Evolutionary conservation across 2,797 vertebrate genomes (phyloP), one percentile per base, ranked within the genome.

Genomic region (Sarcophilus harrisii): DNA sequence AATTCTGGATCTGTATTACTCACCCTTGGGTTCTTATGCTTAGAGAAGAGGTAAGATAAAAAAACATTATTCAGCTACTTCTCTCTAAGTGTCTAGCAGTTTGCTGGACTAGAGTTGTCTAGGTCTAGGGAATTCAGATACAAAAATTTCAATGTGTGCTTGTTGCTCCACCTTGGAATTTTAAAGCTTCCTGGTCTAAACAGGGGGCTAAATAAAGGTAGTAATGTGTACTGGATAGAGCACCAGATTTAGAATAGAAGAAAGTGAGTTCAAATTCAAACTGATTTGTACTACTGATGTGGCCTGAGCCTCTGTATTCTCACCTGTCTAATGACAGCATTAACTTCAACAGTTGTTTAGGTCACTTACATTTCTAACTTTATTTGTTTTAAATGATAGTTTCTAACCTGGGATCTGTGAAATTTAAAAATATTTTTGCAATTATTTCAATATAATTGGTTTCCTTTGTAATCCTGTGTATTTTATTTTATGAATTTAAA

Each of bases 111-210:
- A 21, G 92, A 95, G 92, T 28, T 5, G 9, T 89, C 14, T 91
- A 92, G 94, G 66, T 30, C 93, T 49, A 21, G n/a, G 91, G 14
- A 54, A 21, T 18, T 57, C 58, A 87, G 87, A 38, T 29, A 62
- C 28, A 87, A 13, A 30, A 93, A 89, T 55, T 90, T 57, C 96
- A 52, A 21, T 32, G 54, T 21, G 58, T 12, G 2, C 18, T 57
- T 60, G 14, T 92, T 91, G 90, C 29, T 95, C 60, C 92, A 30
- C 49, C 66, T 94, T 95, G 27, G 96, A 90, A 95, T 95, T 92
- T 16, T 87, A 38, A 97, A 38, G 14, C 1, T 29, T 92, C 92
- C 91, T 94, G 32, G 92, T 95, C 94, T 52, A 54, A 95, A 54
- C 38, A 90, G 60, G 81, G 4, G n/a, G 92, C 13, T 91, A 62